Evolutionary conservation across 1,140 invertebrate species (phyloP), one percentile per base, ranked within the genome.

Genomic region (Brachionus paranguensis): DNA sequence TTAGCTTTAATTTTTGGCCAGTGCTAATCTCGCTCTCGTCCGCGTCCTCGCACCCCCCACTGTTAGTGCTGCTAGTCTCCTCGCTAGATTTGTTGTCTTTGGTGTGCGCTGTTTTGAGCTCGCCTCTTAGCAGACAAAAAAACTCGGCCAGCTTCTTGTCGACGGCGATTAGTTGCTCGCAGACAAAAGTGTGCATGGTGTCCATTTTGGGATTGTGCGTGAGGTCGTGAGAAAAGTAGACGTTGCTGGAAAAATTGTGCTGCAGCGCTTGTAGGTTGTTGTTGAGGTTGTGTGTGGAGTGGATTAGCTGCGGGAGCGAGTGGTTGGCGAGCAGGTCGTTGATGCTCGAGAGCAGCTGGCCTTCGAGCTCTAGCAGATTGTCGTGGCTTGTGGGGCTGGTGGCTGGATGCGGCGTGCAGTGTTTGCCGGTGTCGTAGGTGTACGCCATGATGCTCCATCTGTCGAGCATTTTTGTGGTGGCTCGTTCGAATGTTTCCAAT

Each of bases 391-490:
- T 79, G 2, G 45, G 29, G 17, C 14, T 43, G 12, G 27, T 3
- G 2, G n/a, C 1, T n/a, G 11, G 14, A 8, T 24, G 7, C 20
- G 29, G 7, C n/a, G 27, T 11, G 7, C 29, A 33, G 14, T 55
- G 6, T 53, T 79, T 53, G n/a, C 27, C 6, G 1, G 29, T 14
- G 47, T 64, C 55, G n/a, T 43, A 20, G 8, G 33, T 41, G 45
- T 79, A 79, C 8, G 76, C 53, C 76, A 79, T 79, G 53, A 79
- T 97, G 87, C 94, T 93, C 96, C 96, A 98, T 68, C 95, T 91
- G 88, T 98, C 96, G 93, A 98, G 93, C 93, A 96, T 93, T 11
- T 90, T 89, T 11, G 87, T 86, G 5, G 85, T 87, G 45, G 90
- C 87, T 72, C 87, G 89, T 68, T 88, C 86, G 8, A 91, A 87